A percentile compares a stretch with the other conserved stretches of the same genome.
Evolutionary conservation across 2,797 vertebrate species (phyloP).

Genomic region (Hipposideros larvatus): DNA sequence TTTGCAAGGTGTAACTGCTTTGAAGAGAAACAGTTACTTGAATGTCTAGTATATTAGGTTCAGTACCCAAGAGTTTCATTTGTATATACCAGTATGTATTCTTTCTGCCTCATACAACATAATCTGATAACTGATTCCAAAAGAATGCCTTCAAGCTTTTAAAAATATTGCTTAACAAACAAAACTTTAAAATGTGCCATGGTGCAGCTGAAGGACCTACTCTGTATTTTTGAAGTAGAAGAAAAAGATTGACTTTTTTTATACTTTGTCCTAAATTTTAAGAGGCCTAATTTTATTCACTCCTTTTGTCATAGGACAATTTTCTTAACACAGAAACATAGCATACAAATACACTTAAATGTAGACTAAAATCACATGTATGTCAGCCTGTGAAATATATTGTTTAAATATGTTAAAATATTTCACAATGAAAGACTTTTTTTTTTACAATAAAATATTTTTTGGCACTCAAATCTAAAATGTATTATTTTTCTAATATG

Average conservation of each 20-base stretch:
- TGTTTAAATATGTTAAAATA: constrained; percentile 48
- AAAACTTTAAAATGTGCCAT: not conserved
- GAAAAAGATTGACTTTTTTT: not conserved
- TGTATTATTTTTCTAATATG: not conserved
- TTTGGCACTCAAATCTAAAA: constrained; percentile 43
- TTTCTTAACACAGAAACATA: not conserved
- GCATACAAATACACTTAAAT: not conserved
- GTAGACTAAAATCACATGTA: not conserved
- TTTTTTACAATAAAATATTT: not conserved
- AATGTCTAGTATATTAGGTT: not conserved
- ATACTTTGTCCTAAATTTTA: not conserved
- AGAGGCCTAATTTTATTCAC: not conserved
- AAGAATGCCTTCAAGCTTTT: not conserved
- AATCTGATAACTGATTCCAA: not conserved
- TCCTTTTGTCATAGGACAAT: not conserved
- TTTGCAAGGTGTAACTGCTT: not conserved
- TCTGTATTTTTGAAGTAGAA: constrained; percentile 3
- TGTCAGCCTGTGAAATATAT: not conserved
- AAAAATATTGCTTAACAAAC: not conserved
- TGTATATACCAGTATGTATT: not conserved
- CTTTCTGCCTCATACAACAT: not conserved
- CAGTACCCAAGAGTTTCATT: not conserved
- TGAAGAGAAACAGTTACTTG: not conserved
- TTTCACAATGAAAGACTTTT: constrained; percentile 21
- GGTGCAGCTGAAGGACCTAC: not conserved